Base-by-base conservation (phyloP, 2,888 invertebrate genomes). In the Acanthococcus lagerstroemiae region DNA sequence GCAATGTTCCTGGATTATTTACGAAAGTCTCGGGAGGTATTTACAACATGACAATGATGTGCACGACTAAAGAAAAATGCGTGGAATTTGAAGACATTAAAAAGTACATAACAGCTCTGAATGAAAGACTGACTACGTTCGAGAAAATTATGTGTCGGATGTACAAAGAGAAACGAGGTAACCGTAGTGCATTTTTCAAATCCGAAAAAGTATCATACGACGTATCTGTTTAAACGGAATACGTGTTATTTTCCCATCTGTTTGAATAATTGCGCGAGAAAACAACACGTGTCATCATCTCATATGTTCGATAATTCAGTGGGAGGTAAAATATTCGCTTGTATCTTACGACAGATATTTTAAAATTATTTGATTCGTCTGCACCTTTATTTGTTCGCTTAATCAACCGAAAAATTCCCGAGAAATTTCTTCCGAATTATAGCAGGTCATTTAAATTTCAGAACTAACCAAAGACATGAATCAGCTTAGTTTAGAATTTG, bases 81-180 rank as follows among this genome's bases (percentile, higher is more conserved):
- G 76, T 81, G 15, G 85, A 86, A 73, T 85, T 85, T 73, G 82
- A 83, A 68, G 79, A 80, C 71, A 79, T 82, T 70, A 80, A 80
- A 69, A 80, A 81, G 55, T 86, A 86, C 73, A 79, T 85, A 68
- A 77, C 75, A 57, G 76, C 78, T 19, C 75, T 86, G 66, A 78
- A 80, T 7, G 85, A 85, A 69, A 86, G 85, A 73, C 75, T 86
- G 27, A 74, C 75, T 1, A 79, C 80, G 9, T 78, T 86, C 67
- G 85, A 85, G 71, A 81, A 83, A 72, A 83, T 85, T 70, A 81
- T 83, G 60, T 80, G 79, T 72, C 78, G 85, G 67, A 82, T 85
- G 69, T 78, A 82, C 66, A 84, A 83, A 72, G 85, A 85, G 75
- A 77, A 83, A 69, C 79, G 78, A 76, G 80, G 81, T 79, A 68